Evolutionary conservation across 1,140 invertebrate species (phyloP), one percentile per base, ranked within the genome.

Genomic region (Pinna nobilis): DNA sequence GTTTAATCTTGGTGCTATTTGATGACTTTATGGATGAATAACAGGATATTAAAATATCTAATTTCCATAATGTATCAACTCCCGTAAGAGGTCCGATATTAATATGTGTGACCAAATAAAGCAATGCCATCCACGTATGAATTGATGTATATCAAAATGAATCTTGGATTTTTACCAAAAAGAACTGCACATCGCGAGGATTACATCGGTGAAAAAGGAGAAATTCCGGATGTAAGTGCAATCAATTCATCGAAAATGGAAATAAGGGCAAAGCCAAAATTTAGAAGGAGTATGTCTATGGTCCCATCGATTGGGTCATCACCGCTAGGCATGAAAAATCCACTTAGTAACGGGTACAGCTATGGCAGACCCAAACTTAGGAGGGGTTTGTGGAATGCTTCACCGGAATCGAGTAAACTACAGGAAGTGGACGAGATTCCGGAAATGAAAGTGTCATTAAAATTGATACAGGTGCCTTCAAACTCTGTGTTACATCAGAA

Each of bases 221-320:
- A 55, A 30, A 30, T 67, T n/a, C 25, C 41, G 37, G 28, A 37
- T 20, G 59, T 41, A 30, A 69, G 44, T 13, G 63, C 69, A 1
- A 72, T 76, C 18, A 72, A 47, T 39, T 44, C 65, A 5, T 64
- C 65, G 13, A 70, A 66, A 60, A 70, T 76, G 35, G 68, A 71
- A 51, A 70, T 76, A 1, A 60, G 55, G 51, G 61, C 67, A n/a
- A 70, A 76, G 61, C 67, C 74, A 13, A 63, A 44, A 23, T 25
- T 68, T 6, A 51, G 53, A 37, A 50, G 74, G 28, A 67, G 67
- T 55, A 50, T 51, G n/a, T 76, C 67, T 3, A 32, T 76, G n/a
- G 64, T 60, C 28, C 60, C 64, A 0, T 60, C 64, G 2, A 30
- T 32, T 23, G 60, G 53, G n/a, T 30, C 30, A 51, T 63, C 59